Evolutionary conservation across 2,888 invertebrate genomes (phyloP), one percentile per base, ranked within the genome.

Genomic region (Labia minor): DNA sequence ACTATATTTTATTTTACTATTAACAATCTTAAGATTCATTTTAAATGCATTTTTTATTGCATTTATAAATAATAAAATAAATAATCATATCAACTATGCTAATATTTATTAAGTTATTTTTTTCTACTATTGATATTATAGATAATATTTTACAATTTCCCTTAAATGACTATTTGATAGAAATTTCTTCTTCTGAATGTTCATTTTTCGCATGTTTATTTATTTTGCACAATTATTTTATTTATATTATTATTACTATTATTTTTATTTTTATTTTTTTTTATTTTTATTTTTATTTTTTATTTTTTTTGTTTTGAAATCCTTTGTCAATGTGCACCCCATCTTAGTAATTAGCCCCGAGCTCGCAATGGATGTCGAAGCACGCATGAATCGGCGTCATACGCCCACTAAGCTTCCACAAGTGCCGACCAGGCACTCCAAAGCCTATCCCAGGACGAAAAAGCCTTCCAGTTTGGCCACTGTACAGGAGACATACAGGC

Each of bases 331-430:
- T 70, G 49, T 49, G 49, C 49, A 49, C 49, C 26, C 26, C 26
- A 26, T 26, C 75, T 78, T 83, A 92, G 92, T 90, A 75, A 91
- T 92, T 81, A 90, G 90, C 77, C 90, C 91, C 71, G 91, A 92
- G 78, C 82, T 92, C 78, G 88, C 91, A 73, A 87, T 89, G 85
- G 92, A 92, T 77, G 92, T 92, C 72, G 92, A 92, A 80, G 87
- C 88, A 73, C 85, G 92, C 76, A 92, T 92, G 92, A 88, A 89
- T 76, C 79, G 82, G 74, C 86, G 88, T 74, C 88, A 89, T 77
- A 81, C 89, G 74, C 90, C 90, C 66, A 86, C 90, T 69, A 85
- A 86, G 64, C 81, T 86, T 75, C 83, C 74, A 75, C 74, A 76
- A 73, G 71, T 61, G 33, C 68, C 20, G 69, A 71, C 63, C 68